Conservation (phyloP, 2,113 vertebrate genomes). For the Apteryx owenii region DNA sequence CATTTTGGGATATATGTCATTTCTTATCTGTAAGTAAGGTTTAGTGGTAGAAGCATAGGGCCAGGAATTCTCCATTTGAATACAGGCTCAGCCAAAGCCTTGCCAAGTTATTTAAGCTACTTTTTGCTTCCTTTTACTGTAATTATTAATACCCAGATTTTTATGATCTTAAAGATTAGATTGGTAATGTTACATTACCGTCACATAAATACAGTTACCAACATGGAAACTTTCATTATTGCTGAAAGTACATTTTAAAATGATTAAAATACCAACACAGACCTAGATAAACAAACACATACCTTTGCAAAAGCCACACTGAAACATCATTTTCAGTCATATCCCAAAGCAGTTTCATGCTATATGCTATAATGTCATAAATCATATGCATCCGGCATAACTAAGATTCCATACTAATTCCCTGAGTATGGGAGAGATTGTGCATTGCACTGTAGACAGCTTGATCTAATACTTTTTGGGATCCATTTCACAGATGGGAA, state of each 20-base stretch:
- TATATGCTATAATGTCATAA: not conserved
- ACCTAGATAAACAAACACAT: not conserved
- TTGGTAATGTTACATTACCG: not conserved
- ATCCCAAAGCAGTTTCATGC: not conserved
- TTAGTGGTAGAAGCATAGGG: not conserved
- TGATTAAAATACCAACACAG: fast-evolving
- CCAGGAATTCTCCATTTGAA: not conserved
- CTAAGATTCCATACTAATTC: not conserved
- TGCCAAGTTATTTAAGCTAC: not conserved
- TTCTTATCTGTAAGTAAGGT: not conserved
- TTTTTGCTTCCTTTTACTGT: not conserved
- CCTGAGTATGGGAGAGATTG: not conserved
- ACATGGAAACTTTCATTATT: not conserved
- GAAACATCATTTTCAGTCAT: not conserved
- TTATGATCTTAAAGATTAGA: not conserved
- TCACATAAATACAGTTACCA: not conserved
- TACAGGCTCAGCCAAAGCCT: not conserved
- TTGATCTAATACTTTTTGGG: not conserved
- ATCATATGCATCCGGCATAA: not conserved
- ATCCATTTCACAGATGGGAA: not conserved
- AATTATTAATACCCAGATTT: not conserved
- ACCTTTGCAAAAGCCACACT: not conserved
- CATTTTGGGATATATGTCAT: not conserved
- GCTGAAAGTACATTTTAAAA: not conserved
- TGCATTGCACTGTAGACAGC: not conserved